Base-by-base conservation (phyloP, 2,113 vertebrate species). In the Coregonus clupeaformis region DNA sequence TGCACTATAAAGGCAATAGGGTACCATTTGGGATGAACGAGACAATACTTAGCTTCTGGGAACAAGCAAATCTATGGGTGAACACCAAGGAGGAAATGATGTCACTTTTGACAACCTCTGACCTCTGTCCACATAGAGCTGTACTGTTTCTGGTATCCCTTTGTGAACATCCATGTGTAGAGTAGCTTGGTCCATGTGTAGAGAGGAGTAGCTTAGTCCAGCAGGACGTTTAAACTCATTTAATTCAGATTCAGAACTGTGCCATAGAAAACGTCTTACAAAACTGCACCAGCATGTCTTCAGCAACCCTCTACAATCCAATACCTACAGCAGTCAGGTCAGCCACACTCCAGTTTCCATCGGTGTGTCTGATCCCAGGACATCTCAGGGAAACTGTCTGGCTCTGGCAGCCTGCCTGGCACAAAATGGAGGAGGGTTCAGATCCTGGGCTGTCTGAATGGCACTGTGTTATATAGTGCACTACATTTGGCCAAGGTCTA, bases 221-320 rank as follows among this genome's bases (percentile, higher is more conserved):
- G 65, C 9, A 65, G 27, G 64, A 73, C 9, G 1, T 45, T 45
- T 27, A 27, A 27, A 27, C 1, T 27, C 27, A 78, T 2, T 36
- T 5, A 2, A 57, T 32, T 80, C 72, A 84, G n/a, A 69, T 49
- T 73, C 66, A 74, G 75, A 77, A 69, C 68, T 79, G 84, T 78
- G 76, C 78, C 80, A 79, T 45, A 11, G 5, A 11, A 45, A 77
- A 73, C 32, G 64, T 78, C 70, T 73, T 80, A 32, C 73, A 57
- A 57, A 75, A 73, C 66, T 59, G 80, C 62, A 77, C 6, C 57
- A 76, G 5, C 47, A 76, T 75, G 73, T 75, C 80, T 75, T 86
- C 78, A 80, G 73, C 79, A 76, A 75, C 60, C 80, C 73, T 55
- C 69, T 81, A 72, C 63, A 27, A 72, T 80, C 81, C 80, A 74